Evolutionary conservation across 2,888 invertebrate genomes (phyloP).

Genomic region (Drosophila lacicola): DNA sequence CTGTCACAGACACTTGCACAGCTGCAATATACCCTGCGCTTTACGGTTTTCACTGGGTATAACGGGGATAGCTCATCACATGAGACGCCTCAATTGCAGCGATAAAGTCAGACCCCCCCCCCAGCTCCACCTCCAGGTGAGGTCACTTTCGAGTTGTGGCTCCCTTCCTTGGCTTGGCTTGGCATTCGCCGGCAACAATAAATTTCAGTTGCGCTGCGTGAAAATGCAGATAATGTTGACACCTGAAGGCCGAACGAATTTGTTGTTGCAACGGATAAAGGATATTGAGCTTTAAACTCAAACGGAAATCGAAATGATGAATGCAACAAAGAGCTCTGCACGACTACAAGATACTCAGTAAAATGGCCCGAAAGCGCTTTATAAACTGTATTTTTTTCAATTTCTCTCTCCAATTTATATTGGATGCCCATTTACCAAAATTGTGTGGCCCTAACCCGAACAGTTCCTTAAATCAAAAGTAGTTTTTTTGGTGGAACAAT

Average conservation of each 20-base stretch:
- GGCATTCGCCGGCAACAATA: slow-evolving; percentile 42
- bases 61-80: slow-evolving; percentile 28
- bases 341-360: slow-evolving; percentile 7
- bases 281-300: slow-evolving; percentile 60
- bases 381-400: too few relatives aligned
- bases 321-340: background rate
- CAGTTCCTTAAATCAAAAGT: too few relatives aligned
- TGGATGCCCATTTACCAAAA: background rate
- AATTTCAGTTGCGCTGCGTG: slow-evolving; percentile 56
- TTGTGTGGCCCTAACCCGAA: too few relatives aligned
- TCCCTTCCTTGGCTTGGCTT: background rate
- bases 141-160: slow-evolving; percentile 21
- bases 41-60: background rate
- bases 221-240: slow-evolving; percentile 70
- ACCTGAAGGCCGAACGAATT: slow-evolving; percentile 61
- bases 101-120: slow-evolving; percentile 53
- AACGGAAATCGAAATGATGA: slow-evolving; percentile 38
- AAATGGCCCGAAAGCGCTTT: too few relatives aligned
- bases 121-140: slow-evolving; percentile 12
- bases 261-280: slow-evolving; percentile 34
- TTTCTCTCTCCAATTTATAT: background rate
- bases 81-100: slow-evolving; percentile 63
- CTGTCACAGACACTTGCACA: too few relatives aligned
- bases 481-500: too few relatives aligned
- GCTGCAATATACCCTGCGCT: background rate